These are phyloP conservation scores for Cyprinus carpio DNA, from an alignment of 2,113 vertebrate genomes.

Conservation along the genomic window DNA sequence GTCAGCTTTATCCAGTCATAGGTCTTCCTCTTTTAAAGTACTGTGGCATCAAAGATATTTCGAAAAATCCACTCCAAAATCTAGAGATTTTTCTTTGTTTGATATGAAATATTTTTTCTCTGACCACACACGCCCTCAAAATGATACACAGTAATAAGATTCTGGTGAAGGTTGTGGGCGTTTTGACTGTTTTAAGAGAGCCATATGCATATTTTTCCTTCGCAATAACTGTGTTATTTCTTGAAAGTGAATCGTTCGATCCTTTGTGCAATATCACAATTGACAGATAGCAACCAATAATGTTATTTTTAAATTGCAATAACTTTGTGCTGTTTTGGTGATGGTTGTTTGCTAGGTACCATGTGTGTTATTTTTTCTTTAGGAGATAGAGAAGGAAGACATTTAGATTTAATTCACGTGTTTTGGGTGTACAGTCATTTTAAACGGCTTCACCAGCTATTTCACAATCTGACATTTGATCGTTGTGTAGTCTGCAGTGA, in stretches of 20 bases:
- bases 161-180: neutral
- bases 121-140: conserved; percentile 2
- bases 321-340: conserved; percentile 3
- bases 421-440: conserved; percentile 21
- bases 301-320: conserved; percentile 41
- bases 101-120: neutral
- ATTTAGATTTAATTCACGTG: neutral
- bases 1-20: neutral
- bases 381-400: neutral
- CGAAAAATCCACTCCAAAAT: neutral
- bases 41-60: neutral
- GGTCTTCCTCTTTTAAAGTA: neutral
- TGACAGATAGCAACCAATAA: neutral
- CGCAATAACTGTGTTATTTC: conserved; percentile 28
- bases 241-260: neutral
- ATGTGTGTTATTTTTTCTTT: neutral
- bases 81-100: neutral
- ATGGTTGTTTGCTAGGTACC: conserved; percentile 8
- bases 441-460: conserved; percentile 52
- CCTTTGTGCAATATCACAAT: neutral
- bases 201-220: conserved; percentile 5
- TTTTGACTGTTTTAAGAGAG: conserved; percentile 25
- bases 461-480: conserved; percentile 32
- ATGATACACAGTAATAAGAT: neutral
- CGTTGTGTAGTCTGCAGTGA: conserved; percentile 40